A percentile compares a stretch with the other conserved stretches of the same genome.
These are phyloP conservation scores for Astropecten irregularis DNA, from an alignment of 53 echinoderm and acorn worm genomes.

Conservation along the genomic window DNA sequence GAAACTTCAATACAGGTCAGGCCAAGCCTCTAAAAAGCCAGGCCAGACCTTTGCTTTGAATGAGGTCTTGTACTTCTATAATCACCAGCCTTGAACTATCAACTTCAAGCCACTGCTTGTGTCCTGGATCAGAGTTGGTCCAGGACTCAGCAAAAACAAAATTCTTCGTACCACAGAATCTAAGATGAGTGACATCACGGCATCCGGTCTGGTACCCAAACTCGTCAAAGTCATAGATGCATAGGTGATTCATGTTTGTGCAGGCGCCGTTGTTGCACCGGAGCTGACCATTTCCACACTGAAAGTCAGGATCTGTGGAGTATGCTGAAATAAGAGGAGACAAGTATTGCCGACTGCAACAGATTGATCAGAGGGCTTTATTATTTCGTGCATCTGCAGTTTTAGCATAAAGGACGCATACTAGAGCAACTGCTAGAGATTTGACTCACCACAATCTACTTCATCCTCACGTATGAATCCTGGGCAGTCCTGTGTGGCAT, in stretches of 20 bases:
- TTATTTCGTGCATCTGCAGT: not conserved
- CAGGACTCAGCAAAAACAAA: too few relatives aligned
- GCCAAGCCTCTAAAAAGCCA: too few relatives aligned
- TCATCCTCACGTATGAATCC: conserved; percentile 81
- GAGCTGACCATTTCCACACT: conserved; percentile 25
- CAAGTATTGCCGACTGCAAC: not conserved
- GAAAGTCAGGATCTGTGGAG: conserved; percentile 1
- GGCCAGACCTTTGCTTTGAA: too few relatives aligned
- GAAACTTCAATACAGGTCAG: too few relatives aligned
- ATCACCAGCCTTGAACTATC: too few relatives aligned
- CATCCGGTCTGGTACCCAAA: conserved; percentile 79
- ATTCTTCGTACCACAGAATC: conserved; percentile 90
- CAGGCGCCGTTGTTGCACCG: conserved; percentile 68
- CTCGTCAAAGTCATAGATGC: conserved; percentile 79
- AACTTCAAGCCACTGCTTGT: too few relatives aligned
- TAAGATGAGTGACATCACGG: conserved; percentile 83
- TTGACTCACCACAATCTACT: conserved; percentile 30
- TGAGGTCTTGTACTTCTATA: too few relatives aligned
- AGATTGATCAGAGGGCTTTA: not conserved
- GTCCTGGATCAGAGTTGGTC: too few relatives aligned
- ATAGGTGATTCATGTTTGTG: conserved; percentile 55
- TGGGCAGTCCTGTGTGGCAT: conserved; percentile 76
- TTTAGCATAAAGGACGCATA: too few relatives aligned
- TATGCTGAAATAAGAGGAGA: not conserved
- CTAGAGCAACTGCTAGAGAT: too few relatives aligned